phyloP scores from a whole-genome alignment of 2,888 invertebrate genomes.

The Amphipoea oculea region DNA sequence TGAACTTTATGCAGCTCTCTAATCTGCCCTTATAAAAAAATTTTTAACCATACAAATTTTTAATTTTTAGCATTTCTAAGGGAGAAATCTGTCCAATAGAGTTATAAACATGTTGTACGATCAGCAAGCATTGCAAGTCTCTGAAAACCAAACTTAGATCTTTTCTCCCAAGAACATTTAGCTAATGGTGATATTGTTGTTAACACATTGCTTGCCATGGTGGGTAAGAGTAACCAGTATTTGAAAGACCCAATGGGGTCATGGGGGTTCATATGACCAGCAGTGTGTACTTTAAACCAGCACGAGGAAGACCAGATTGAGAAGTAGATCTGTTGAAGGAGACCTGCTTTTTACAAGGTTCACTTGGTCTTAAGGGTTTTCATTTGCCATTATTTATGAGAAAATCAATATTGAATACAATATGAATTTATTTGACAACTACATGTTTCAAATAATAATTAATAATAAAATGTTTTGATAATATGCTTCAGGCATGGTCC shows the following conservation, averaged over 20 bases:
- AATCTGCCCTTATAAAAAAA: not conserved
- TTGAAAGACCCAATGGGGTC: not conserved
- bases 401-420: not conserved
- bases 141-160: not conserved
- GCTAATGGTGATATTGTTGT: not conserved
- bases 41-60: too few species aligned
- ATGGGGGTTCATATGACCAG: not conserved
- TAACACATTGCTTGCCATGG: not conserved
- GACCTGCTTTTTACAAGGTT: not conserved
- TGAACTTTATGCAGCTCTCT: not conserved
- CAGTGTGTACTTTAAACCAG: too few species aligned
- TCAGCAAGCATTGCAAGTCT: not conserved
- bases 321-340: too few species aligned
- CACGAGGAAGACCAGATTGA: too few species aligned
- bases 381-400: not conserved
- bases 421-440: not conserved
- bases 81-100: too few species aligned
- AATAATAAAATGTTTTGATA: not conserved
- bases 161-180: not conserved
- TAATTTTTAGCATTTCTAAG: not conserved
- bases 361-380: not conserved
- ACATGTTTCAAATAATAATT: not conserved
- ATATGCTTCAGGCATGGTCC: not conserved
- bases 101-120: not conserved
- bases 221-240: not conserved